Base-by-base conservation (phyloP, 2,113 vertebrate species). In the cat (Felis catus) region DNA sequence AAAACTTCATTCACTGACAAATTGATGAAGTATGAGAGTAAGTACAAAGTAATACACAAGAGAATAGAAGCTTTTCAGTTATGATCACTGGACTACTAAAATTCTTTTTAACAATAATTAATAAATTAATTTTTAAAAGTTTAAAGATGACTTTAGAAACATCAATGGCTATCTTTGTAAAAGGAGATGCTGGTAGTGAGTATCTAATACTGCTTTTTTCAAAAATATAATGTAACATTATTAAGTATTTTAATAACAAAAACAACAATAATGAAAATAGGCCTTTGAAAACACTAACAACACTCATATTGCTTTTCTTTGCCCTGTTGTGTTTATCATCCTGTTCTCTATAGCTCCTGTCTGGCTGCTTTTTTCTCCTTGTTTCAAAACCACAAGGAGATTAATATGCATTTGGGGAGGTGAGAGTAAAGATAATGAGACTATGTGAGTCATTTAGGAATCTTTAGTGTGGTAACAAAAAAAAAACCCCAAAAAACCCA, bases 121-220 rank as follows among this genome's bases (percentile, higher is more conserved):
- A 29, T 63, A 90, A 61, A 23, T 91, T 68, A 80, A 71, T 85
- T 15, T 85, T 15, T n/a, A 41, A 48, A 86, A 87, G 33, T 29
- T 92, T 76, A n/a, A 88, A 82, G 81, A 83, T 83, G 48, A 79
- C 76, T 76, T 88, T 78, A 95, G 51, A 95, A 93, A 58, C 39
- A 55, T 53, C 9, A 66, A 12, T 70, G 33, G 65, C 4, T 12
- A 86, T 48, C 29, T 92, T 81, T 74, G 27, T 76, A 82, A 89
- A 88, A 92, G 88, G 55, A 85, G 45, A 81, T 33, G 65, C 33
- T 79, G 45, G 55, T 8, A 90, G 58, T 86, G 16, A 80, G 21
- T 80, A 80, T 68, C 68, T 31, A 92, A 87, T 45, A 92, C 1
- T 88, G 58, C 66, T 39, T 33, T 80, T 58, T 71, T 71, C 53